Percentiles rank a stretch among this genome's conserved stretches.
phyloP scores from a whole-genome alignment of 2,797 vertebrate genomes.

The Myotis daubentonii region DNA sequence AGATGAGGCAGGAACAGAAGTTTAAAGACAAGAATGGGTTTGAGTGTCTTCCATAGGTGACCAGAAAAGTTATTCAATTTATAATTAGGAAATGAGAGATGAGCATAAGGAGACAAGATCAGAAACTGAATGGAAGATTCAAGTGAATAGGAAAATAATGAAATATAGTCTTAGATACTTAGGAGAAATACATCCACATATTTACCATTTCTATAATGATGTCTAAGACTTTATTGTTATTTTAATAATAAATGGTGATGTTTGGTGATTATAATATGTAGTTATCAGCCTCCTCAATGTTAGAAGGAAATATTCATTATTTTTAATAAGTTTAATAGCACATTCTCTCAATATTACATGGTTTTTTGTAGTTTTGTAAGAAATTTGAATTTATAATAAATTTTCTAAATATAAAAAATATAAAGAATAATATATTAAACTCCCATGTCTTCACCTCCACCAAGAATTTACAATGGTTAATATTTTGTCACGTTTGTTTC shows the following conservation, averaged over 20 bases:
- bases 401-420: not conserved
- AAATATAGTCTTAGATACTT: not conserved
- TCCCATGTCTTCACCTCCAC: not conserved
- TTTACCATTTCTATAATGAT: conserved; percentile 13
- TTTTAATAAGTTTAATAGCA: conserved; percentile 14
- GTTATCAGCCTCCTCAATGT: not conserved
- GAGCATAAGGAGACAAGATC: not conserved
- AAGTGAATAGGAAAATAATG: not conserved
- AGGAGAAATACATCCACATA: not conserved
- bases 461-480: not conserved
- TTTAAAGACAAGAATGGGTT: conserved; percentile 55
- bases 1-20: not conserved
- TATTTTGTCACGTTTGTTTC: not conserved
- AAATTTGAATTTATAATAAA: not conserved
- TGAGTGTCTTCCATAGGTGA: not conserved
- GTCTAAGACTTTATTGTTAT: not conserved
- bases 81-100: conserved; percentile 21
- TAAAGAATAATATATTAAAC: not conserved
- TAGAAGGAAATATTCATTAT: not conserved
- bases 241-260: conserved; percentile 43
- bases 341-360: not conserved
- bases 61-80: not conserved
- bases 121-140: conserved; percentile 13
- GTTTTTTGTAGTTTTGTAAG: not conserved
- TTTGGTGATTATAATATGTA: conserved; percentile 23